phyloP scores from a whole-genome alignment of 2,888 invertebrate species.

The Drosophila aldrichi region DNA sequence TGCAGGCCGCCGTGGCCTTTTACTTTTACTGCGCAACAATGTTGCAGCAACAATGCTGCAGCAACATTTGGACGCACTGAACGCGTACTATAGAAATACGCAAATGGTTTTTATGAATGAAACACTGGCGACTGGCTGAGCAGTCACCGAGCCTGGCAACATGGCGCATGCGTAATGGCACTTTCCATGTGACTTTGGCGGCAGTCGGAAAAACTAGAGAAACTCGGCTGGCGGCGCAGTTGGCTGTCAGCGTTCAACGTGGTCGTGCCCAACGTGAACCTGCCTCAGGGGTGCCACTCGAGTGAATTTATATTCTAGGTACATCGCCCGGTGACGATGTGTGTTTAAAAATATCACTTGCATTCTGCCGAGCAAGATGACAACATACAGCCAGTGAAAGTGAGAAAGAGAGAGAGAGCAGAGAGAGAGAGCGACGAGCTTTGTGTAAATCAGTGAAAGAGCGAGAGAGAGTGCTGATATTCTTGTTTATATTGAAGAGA shows the following conservation, averaged over 20 bases:
- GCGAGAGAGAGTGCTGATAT: conserved; percentile 32
- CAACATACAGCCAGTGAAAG: conserved; percentile 23
- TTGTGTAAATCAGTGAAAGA: background rate
- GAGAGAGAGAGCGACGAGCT: conserved; percentile 9
- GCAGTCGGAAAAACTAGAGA: conserved; percentile 60
- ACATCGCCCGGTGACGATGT: conserved; percentile 25
- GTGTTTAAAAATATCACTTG: conserved; percentile 58
- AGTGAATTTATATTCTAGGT: conserved; percentile 1
- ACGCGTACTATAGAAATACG: conserved; percentile 27
- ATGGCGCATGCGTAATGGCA: conserved; percentile 65
- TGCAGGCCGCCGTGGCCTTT: conserved; percentile 18
- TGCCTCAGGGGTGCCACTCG: conserved; percentile 23
- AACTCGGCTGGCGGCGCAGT: conserved; percentile 69
- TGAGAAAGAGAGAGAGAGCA: conserved; percentile 7
- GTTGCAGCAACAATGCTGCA: conserved; percentile 63
- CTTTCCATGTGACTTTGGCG: conserved; percentile 34
- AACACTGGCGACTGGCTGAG: conserved; percentile 43
- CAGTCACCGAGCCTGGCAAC: conserved; percentile 48
- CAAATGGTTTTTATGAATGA: conserved; percentile 69
- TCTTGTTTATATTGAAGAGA: conserved; percentile 32
- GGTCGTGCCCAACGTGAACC: conserved; percentile 61
- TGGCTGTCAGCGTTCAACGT: conserved; percentile 72
- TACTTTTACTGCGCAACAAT: conserved; percentile 45
- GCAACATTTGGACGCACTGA: conserved; percentile 28
- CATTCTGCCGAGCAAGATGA: conserved; percentile 32